Conservation (phyloP, 1,140 invertebrate species). For the Pinna nobilis region DNA sequence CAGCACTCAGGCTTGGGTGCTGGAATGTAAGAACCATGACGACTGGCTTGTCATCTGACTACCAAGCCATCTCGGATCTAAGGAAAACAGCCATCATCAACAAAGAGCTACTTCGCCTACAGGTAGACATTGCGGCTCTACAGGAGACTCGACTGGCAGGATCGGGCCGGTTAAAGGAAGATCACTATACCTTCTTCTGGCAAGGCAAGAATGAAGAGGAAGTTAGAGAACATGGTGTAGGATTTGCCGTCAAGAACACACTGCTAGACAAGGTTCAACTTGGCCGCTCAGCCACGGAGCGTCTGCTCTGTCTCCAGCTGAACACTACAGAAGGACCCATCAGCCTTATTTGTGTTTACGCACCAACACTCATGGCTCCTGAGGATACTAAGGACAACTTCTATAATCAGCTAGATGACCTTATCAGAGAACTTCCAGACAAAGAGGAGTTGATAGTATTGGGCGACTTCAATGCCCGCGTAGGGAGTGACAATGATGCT, state of each 20-base stretch:
- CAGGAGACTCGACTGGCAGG: constrained; percentile 33
- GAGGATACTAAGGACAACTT: constrained; percentile 38
- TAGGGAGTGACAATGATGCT: not conserved
- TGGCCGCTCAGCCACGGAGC: constrained; percentile 9
- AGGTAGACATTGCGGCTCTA: constrained; percentile 31
- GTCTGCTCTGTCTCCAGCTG: constrained; percentile 36
- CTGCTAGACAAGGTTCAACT: constrained; percentile 18
- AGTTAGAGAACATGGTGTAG: constrained; percentile 15
- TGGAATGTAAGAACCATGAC: constrained; percentile 43
- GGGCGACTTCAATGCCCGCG: constrained; percentile 48
- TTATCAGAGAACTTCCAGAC: too few species aligned
- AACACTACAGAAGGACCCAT: constrained; percentile 21
- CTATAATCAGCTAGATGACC: not conserved
- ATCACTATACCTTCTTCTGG: constrained; percentile 44
- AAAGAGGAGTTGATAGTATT: constrained; percentile 26
- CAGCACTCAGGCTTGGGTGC: constrained; percentile 5
- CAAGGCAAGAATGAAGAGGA: constrained; percentile 18
- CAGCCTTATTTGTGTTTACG: constrained; percentile 33
- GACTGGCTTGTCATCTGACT: constrained; percentile 31
- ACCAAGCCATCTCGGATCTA: constrained; percentile 7
- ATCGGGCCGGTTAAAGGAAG: constrained; percentile 33
- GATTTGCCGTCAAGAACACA: not conserved
- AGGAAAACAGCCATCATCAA: constrained; percentile 41
- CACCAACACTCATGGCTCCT: constrained; percentile 21
- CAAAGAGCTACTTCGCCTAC: constrained; percentile 20